Percentiles rank a stretch among this genome's conserved stretches.
phyloP scores from a whole-genome alignment of 1,140 invertebrate genomes.

The Bombus turneri region DNA sequence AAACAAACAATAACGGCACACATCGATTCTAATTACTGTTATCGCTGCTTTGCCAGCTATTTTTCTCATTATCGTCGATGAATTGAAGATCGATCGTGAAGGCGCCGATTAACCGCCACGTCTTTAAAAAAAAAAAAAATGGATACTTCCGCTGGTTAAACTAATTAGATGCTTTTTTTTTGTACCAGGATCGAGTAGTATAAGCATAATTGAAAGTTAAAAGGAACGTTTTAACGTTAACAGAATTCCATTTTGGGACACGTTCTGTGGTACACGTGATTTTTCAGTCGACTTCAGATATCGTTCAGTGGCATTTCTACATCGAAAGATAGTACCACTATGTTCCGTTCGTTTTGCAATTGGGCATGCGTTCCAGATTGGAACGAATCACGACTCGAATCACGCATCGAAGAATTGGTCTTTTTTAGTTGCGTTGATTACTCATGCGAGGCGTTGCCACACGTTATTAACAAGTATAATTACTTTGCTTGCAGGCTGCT shows the following conservation, averaged over 20 bases:
- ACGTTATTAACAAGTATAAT: conserved; percentile 41
- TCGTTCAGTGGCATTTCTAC: background rate
- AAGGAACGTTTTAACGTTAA: background rate
- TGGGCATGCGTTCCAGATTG: background rate
- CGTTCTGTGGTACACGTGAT: background rate
- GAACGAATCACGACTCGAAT: background rate
- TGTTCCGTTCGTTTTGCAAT: conserved; percentile 16
- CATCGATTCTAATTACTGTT: conserved; percentile 66
- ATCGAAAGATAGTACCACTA: background rate
- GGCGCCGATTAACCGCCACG: conserved; percentile 39
- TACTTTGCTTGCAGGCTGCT: conserved; percentile 83
- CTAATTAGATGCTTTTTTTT: background rate
- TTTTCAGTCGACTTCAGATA: background rate
- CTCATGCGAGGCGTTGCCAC: background rate
- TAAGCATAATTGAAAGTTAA: background rate
- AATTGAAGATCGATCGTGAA: conserved; percentile 45
- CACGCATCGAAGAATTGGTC: background rate
- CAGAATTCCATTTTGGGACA: background rate
- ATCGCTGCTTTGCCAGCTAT: conserved; percentile 56
- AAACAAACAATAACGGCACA: conserved; percentile 63
- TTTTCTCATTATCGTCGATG: conserved; percentile 61
- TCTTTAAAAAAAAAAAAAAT: conserved; percentile 55
- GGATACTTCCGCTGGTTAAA: conserved; percentile 34
- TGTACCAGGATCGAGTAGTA: background rate
- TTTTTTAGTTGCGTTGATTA: conserved; percentile 18